Evolutionary conservation across 2,797 vertebrate genomes (phyloP), one percentile per base, ranked within the genome.

Genomic region (Chanos chanos): DNA sequence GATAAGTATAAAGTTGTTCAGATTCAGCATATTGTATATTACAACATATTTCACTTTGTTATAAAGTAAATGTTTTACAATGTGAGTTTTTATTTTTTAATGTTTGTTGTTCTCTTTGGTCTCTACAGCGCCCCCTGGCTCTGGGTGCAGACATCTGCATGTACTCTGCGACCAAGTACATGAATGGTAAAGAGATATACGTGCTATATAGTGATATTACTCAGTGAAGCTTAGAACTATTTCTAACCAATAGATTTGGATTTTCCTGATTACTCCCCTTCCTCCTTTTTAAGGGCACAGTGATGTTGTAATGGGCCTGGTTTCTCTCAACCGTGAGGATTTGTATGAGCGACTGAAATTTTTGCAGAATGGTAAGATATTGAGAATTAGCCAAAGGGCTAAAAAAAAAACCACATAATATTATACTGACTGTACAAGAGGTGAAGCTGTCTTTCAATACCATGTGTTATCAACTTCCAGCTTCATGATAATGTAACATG

Each of bases 151-250:
- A 99, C 71, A 90, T 99, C 58, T 97, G 93, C 68, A 92, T 95
- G 93, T 90, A 90, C 71, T 99, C 96, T 31, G 96, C 93, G 41
- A 95, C 94, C 66, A 98, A 99, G 61, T 99, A 99, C 73, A 95
- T 98, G 83, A 99, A 98, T 0, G 96, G 93, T 96, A 86, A 51
- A 72, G 60, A 58, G 22, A 15, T 33, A 7, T n/a, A n/a, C n/a
- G n/a, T n/a, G n/a, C n/a, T n/a, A n/a, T n/a, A n/a, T n/a, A n/a
- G n/a, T n/a, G n/a, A n/a, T n/a, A n/a, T n/a, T n/a, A n/a, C n/a
- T n/a, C n/a, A n/a, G n/a, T n/a, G n/a, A n/a, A n/a, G n/a, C n/a
- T n/a, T n/a, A n/a, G n/a, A n/a, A n/a, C n/a, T n/a, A n/a, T n/a
- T n/a, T n/a, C n/a, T n/a, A n/a, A n/a, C n/a, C n/a, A n/a, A n/a